These are phyloP conservation scores for Amphimedon queenslandica DNA, from an alignment of 37 sponge, comb jelly and placozoan genomes.

Conservation along the genomic window DNA sequence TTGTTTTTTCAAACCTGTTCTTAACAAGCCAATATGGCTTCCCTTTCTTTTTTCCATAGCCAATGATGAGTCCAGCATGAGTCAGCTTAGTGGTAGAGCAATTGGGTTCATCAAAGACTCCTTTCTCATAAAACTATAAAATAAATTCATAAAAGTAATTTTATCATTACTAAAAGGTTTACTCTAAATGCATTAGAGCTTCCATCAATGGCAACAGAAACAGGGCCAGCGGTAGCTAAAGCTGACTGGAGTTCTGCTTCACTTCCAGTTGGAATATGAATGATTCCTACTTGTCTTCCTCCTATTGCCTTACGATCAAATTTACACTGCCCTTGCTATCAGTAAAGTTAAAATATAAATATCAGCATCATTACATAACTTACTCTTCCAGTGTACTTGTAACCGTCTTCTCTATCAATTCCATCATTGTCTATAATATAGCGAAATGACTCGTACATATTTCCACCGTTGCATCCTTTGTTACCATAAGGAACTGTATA, in stretches of 20 bases:
- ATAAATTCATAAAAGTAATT: slow-evolving; percentile 4
- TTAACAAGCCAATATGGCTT: slow-evolving; percentile 59
- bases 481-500: slow-evolving; percentile 59
- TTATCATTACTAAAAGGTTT: background rate
- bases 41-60: slow-evolving; percentile 33
- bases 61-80: slow-evolving; percentile 36
- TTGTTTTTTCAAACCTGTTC: slow-evolving; percentile 52
- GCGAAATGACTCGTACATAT: slow-evolving; percentile 54
- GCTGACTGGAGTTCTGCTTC: slow-evolving; percentile 74
- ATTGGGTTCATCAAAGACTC: slow-evolving; percentile 40
- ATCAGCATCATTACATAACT: background rate
- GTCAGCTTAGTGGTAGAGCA: slow-evolving; percentile 38
- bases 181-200: slow-evolving; percentile 65
- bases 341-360: background rate
- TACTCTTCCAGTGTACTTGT: slow-evolving; percentile 65
- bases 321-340: slow-evolving; percentile 52
- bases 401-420: slow-evolving; percentile 73
- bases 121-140: slow-evolving; percentile 48
- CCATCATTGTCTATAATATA: slow-evolving; percentile 78
- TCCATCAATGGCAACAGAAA: slow-evolving; percentile 78
- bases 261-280: slow-evolving; percentile 40
- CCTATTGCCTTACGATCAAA: slow-evolving; percentile 34
- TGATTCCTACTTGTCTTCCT: slow-evolving; percentile 49
- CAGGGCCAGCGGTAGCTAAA: slow-evolving; percentile 80
- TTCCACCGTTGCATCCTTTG: slow-evolving; percentile 76